Percentiles rank a stretch among this genome's conserved stretches.
Evolutionary conservation across 2,888 invertebrate genomes (phyloP).

Genomic region (Chironomus tentans): DNA sequence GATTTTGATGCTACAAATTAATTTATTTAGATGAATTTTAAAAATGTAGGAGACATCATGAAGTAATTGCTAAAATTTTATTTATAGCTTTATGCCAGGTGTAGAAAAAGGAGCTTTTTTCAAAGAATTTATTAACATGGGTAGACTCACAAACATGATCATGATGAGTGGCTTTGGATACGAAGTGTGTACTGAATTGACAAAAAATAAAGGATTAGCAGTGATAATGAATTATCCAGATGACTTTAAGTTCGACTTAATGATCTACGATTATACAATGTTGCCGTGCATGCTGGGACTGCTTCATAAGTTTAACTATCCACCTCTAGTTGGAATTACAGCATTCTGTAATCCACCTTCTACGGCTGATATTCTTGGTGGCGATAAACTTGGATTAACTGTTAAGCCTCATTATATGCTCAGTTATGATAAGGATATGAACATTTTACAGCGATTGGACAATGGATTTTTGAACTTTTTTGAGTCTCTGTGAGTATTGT

Average conservation of each 20-base stretch:
- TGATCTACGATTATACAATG: slow-evolving; percentile 33
- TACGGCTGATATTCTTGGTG: slow-evolving; percentile 28
- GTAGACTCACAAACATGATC: not conserved
- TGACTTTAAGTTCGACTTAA: slow-evolving; percentile 34
- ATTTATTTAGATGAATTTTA: too few species aligned
- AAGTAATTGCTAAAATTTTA: too few species aligned
- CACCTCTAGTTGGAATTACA: slow-evolving; percentile 33
- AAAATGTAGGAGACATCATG: not conserved
- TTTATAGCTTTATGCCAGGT: not conserved
- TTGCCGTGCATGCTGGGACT: slow-evolving; percentile 33
- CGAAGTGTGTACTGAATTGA: not conserved
- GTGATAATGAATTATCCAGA: slow-evolving; percentile 32
- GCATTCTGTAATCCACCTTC: slow-evolving; percentile 30
- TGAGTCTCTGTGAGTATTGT: not conserved
- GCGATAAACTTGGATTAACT: slow-evolving; percentile 30
- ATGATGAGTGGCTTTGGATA: not conserved
- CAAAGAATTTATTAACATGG: not conserved
- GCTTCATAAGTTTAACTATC: slow-evolving; percentile 34
- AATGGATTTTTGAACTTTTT: slow-evolving; percentile 28
- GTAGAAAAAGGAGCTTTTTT: not conserved
- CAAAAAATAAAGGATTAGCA: slow-evolving; percentile 32
- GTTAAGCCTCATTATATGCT: slow-evolving; percentile 28
- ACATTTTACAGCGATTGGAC: slow-evolving; percentile 27
- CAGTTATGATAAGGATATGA: slow-evolving; percentile 29
- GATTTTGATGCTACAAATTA: too few species aligned